Evolutionary conservation across 2,797 vertebrate genomes (phyloP), one percentile per base, ranked within the genome.

Genomic region (Pseudochaenichthys georgianus): DNA sequence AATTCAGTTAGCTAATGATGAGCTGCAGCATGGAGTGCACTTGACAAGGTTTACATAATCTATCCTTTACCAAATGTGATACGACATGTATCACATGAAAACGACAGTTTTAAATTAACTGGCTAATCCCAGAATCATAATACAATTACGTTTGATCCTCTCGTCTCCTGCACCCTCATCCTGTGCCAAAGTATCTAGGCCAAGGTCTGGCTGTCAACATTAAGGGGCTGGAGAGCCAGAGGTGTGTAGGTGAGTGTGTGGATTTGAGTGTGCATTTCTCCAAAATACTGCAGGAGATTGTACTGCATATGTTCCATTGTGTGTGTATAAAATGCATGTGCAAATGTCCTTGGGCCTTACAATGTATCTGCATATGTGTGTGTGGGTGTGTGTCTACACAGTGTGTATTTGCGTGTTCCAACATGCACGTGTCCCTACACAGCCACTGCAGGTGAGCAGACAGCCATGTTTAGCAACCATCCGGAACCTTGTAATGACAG

Each of bases 381-480:
- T 41, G 19, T 21, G 17, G 53, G 52, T 67, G 34, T n/a, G 6
- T n/a, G 41, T 66, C 28, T 28, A 5, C 28, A 28, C 28, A 5
- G 38, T 15, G 7, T 34, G 21, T 51, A 13, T 28, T n/a, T 41
- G 64, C 21, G 54, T 71, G 43, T 58, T 31, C 13, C 28, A 4
- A n/a, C 38, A 48, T 48, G 34, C 68, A 79, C 21, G 57, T 79
- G 74, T 77, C 10, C 45, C 45, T 13, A 21, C 47, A 48, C 31
- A 42, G 31, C 42, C 59, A 21, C 21, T 23, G 80, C 71, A 92
- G 82, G 73, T 84, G 78, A 89, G 61, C 63, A 75, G 54, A 70
- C 47, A 73, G 57, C 66, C 73, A 57, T 61, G 65, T 77, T 83
- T 64, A 64, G 59, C 68, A 81, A 46, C 73, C 65, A 66, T 71